Evolutionary conservation across 2,113 vertebrate species (phyloP).

Genomic region (Sorex araneus): DNA sequence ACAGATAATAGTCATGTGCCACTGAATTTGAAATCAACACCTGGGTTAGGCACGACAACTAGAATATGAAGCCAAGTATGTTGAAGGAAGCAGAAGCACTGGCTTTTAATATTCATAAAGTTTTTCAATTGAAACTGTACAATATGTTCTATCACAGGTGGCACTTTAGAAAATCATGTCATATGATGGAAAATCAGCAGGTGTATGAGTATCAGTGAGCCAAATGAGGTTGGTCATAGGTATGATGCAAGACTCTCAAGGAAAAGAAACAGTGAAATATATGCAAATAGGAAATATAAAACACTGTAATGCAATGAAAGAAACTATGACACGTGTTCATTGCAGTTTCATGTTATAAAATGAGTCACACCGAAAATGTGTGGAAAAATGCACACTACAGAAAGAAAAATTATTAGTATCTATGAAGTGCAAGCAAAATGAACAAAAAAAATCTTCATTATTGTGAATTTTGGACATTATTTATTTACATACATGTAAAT

Average conservation of each 20-base stretch:
- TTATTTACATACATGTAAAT: background rate
- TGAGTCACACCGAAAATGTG: background rate
- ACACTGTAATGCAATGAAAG: background rate
- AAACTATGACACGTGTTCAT: background rate
- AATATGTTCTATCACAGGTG: conserved; percentile 76
- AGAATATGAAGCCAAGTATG: conserved; percentile 62
- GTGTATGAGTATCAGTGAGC: conserved; percentile 22
- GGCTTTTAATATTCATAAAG: conserved; percentile 83
- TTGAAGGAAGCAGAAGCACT: conserved; percentile 45
- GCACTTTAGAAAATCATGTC: conserved; percentile 74
- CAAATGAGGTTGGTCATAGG: conserved; percentile 44
- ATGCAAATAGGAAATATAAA: conserved; percentile 5
- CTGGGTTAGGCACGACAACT: conserved; percentile 63
- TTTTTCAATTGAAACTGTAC: conserved; percentile 60
- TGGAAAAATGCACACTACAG: background rate
- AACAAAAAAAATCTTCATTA: background rate
- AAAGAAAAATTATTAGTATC: background rate
- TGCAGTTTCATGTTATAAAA: background rate
- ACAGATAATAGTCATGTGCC: conserved; percentile 72
- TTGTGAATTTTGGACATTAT: background rate
- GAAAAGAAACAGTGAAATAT: background rate
- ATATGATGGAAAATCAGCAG: conserved; percentile 68
- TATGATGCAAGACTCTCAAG: background rate
- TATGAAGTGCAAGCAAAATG: background rate
- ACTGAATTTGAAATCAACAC: conserved; percentile 86